Evolutionary conservation across 2,888 invertebrate species (phyloP), one percentile per base, ranked within the genome.

Genomic region (Acanthosepion pharaonis): DNA sequence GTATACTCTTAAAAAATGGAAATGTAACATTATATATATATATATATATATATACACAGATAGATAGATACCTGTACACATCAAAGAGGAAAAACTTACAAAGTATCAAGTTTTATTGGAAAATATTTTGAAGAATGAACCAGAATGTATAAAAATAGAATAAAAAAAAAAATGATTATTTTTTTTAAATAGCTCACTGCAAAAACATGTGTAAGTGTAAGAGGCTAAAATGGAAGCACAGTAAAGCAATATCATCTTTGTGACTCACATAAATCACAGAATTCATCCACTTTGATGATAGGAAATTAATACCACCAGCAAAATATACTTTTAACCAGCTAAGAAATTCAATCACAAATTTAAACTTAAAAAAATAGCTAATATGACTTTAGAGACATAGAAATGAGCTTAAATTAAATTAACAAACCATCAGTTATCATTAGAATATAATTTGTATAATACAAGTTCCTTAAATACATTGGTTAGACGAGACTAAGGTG

Each of bases 101-200:
- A 78, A 78, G 78, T 78, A 78, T 78, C 78, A 78, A 78, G 18
- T 78, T 78, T 78, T 78, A n/a, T 78, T 78, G 78, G 78, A 11
- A 78, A 78, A 78, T n/a, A n/a, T 78, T n/a, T 33, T 78, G 78
- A 78, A 78, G n/a, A 78, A n/a, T n/a, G n/a, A 78, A n/a, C n/a
- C 15, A 9, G 33, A n/a, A 33, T 11, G n/a, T n/a, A 78, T 33
- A 78, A 78, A 33, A 78, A 78, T 78, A n/a, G 78, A 59, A 78
- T 78, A 8, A 11, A 20, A 20, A 59, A 59, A 59, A 25, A 55
- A 55, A 53, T 53, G 9, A 15, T 55, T 15, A 20, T 59, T 59
- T 23, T n/a, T 78, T 78, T 33, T 78, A 11, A 78, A 78, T n/a
- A 23, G 11, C 78, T 33, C 33, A 33, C n/a, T n/a, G 78, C n/a